Conservation (phyloP, 2,888 invertebrate species). For the Notodonta ziczac region DNA sequence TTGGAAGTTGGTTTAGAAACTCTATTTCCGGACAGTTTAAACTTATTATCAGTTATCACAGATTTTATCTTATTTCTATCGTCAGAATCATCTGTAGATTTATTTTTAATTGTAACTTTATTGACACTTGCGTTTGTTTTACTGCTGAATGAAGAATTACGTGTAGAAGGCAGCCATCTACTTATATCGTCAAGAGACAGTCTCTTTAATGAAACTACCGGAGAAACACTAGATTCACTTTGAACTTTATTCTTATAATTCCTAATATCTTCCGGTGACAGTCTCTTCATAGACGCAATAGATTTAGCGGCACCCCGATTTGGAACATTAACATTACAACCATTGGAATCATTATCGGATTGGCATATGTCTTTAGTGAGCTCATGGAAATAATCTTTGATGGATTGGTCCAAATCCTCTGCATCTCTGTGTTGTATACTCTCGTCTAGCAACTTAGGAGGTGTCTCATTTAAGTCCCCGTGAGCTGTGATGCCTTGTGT, state of each 20-base stretch:
- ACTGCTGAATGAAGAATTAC: slow-evolving; percentile 29
- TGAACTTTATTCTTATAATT: slow-evolving; percentile 7
- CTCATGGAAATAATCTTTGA: slow-evolving; percentile 53
- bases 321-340: slow-evolving; percentile 6
- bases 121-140: slow-evolving; percentile 7
- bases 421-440: slow-evolving; percentile 49
- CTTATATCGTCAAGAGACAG: slow-evolving; percentile 48
- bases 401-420: slow-evolving; percentile 48
- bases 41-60: slow-evolving; percentile 5
- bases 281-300: neutral
- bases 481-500: slow-evolving; percentile 68
- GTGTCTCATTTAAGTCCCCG: slow-evolving; percentile 58
- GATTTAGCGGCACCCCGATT: slow-evolving; percentile 2
- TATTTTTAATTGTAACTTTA: neutral
- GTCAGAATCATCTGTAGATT: slow-evolving; percentile 11
- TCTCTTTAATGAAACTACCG: slow-evolving; percentile 40
- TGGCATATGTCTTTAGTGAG: slow-evolving; percentile 44
- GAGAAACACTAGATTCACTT: slow-evolving; percentile 32
- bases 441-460: slow-evolving; percentile 52
- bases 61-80: slow-evolving; percentile 11
- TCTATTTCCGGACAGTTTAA: neutral
- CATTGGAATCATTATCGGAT: slow-evolving; percentile 15
- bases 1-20: neutral
- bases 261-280: slow-evolving; percentile 1
- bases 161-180: slow-evolving; percentile 43